A percentile compares a stretch with the other conserved stretches of the same genome.
Evolutionary conservation across 2,888 invertebrate species (phyloP).

Genomic region (Spilarctia lutea): DNA sequence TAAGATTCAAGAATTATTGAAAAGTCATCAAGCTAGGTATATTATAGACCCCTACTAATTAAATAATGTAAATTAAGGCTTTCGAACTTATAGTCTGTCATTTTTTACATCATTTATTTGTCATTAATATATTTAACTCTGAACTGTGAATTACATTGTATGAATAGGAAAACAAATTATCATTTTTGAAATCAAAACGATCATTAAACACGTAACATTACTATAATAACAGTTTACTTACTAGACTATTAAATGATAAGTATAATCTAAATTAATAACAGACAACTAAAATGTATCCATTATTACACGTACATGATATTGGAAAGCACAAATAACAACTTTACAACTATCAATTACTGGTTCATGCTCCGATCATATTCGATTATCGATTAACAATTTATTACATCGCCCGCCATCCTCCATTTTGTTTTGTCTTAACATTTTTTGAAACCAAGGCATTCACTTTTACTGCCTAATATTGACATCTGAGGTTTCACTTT

Average conservation of each 20-base stretch:
- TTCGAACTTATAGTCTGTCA: background rate
- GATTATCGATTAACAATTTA: slow-evolving; percentile 50
- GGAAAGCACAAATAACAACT: slow-evolving; percentile 43
- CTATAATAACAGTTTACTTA: background rate
- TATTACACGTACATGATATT: slow-evolving; percentile 31
- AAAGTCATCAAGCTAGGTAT: no score
- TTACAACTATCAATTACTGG: slow-evolving; percentile 50
- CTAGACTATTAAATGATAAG: slow-evolving; percentile 27
- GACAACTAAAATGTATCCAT: slow-evolving; percentile 25
- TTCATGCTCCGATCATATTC: slow-evolving; percentile 42
- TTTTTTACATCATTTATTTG: no score
- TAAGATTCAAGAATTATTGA: no score
- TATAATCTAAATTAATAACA: slow-evolving; percentile 37
- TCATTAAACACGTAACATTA: slow-evolving; percentile 3
- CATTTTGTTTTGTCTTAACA: slow-evolving; percentile 46
- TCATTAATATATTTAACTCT: background rate
- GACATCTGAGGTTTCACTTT: slow-evolving; percentile 48
- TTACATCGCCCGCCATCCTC: slow-evolving; percentile 38
- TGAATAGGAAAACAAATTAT: background rate
- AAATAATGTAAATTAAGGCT: background rate
- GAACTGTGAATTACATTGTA: background rate
- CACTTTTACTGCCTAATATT: slow-evolving; percentile 50
- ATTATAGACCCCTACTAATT: no score
- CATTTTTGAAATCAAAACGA: background rate
- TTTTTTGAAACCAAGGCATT: slow-evolving; percentile 39